Evolutionary conservation across 1,140 invertebrate species (phyloP), one percentile per base, ranked within the genome.

Genomic region (Ips typographus): DNA sequence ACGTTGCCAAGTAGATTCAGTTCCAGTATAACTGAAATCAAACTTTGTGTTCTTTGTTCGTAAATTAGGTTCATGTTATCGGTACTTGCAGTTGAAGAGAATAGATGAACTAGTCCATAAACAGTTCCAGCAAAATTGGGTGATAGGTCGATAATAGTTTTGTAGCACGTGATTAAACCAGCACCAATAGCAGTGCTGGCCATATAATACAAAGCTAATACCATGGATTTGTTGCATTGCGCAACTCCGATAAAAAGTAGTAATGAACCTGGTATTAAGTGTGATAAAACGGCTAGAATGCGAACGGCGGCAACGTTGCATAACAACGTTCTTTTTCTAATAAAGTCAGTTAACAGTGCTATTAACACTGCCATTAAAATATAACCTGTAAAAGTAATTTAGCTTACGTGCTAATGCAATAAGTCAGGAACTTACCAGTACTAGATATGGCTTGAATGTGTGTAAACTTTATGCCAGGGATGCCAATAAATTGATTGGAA

Each of bases 101-200:
- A 47, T 4, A 47, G 4, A n/a, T 47, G 4, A 5, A 47, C n/a
- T 47, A 47, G 44, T 5, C 44, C 44, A n/a, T 47, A 47, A 47
- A 47, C n/a, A 4, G 44, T 47, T 4, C 44, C 44, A 4, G 44
- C 4, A 47, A 5, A 47, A 47, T 47, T 47, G 4, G 44, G 44
- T 47, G 44, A 47, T 47, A 47, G n/a, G 44, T 47, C 44, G n/a
- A 47, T 47, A 47, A 47, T 47, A 5, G 44, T 47, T 47, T n/a
- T 47, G 44, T 5, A 47, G n/a, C 44, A 47, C 4, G 4, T 47
- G 4, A 47, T 47, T 4, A 47, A 4, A n/a, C 44, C 44, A 47
- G 4, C 4, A 47, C 44, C n/a, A 4, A 47, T 47, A 5, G 44
- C 4, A 4, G n/a, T n/a, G 44, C n/a, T 5, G 4, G 4, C 44